A percentile compares a stretch with the other conserved stretches of the same genome.
Conservation (phyloP, 2,888 invertebrate species). For the Ophonus ardosiacus region DNA sequence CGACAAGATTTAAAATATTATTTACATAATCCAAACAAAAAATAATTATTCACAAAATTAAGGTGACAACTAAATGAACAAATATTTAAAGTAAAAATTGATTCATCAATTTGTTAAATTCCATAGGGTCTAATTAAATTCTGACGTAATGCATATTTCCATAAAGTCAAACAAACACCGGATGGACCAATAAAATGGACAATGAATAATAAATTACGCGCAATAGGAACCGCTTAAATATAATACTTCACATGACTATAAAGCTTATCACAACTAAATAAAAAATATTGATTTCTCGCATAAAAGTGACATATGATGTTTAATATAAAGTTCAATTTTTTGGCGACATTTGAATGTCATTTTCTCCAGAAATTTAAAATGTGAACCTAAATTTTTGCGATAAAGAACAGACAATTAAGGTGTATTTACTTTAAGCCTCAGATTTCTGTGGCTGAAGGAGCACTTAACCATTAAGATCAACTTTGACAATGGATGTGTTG, state of each 20-base stretch:
- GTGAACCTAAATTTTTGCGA: neutral
- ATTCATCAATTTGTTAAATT: neutral
- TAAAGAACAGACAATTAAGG: neutral
- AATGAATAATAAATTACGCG: constrained; percentile 4
- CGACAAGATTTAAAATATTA: neutral
- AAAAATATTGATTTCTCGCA: constrained; percentile 6
- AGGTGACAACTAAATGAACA: neutral
- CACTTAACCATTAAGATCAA: too few species aligned
- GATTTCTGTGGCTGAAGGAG: too few species aligned
- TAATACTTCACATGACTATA: neutral
- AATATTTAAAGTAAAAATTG: neutral
- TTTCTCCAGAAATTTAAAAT: constrained; percentile 33
- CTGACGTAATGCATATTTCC: constrained; percentile 3
- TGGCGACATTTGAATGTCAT: constrained; percentile 31
- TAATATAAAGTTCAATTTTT: constrained; percentile 4
- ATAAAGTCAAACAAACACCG: neutral
- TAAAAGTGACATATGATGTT: constrained; percentile 9
- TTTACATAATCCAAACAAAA: neutral
- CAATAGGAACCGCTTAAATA: neutral
- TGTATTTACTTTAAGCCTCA: too few species aligned
- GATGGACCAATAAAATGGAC: neutral
- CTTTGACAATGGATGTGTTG: too few species aligned
- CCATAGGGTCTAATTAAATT: neutral
- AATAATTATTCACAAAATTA: neutral
- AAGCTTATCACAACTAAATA: too few species aligned